Percentiles rank a stretch among this genome's conserved stretches.
phyloP scores from a whole-genome alignment of 2,888 invertebrate species.

The Trissolcus japonicus region DNA sequence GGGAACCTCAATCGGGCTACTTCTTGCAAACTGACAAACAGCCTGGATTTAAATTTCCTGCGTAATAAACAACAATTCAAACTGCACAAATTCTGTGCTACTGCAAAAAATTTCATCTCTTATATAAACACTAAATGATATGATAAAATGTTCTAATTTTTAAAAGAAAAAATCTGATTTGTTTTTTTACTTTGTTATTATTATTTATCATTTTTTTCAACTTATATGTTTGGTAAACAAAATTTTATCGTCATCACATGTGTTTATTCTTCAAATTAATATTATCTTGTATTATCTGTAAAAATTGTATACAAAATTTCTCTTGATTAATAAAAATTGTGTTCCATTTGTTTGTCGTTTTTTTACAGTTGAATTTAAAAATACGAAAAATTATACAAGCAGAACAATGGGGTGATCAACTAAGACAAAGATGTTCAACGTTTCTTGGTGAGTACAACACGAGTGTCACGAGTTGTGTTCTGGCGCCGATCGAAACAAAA shows the following conservation, averaged over 20 bases:
- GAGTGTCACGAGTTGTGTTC: constrained; percentile 73
- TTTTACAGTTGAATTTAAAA: constrained; percentile 40
- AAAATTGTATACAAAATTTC: too few relatives aligned
- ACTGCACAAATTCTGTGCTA: constrained; percentile 42
- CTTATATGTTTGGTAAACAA: too few relatives aligned
- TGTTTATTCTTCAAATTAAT: too few relatives aligned
- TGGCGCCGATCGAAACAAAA: constrained; percentile 67
- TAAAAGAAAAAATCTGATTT: too few relatives aligned
- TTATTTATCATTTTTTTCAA: too few relatives aligned
- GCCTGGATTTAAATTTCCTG: constrained; percentile 53
- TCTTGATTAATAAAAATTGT: too few relatives aligned
- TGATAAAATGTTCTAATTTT: too few relatives aligned
- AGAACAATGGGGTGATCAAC: constrained; percentile 68
- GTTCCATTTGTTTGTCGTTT: too few relatives aligned
- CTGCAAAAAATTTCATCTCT: constrained; percentile 8
- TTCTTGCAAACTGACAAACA: constrained; percentile 41
- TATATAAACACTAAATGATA: too few relatives aligned
- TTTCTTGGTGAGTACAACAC: constrained; percentile 64
- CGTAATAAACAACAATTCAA: constrained; percentile 42
- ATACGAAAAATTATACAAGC: constrained; percentile 73
- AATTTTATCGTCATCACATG: too few relatives aligned
- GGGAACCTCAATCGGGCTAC: constrained; percentile 65
- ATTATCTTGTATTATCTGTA: too few relatives aligned
- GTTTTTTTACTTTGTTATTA: too few relatives aligned
- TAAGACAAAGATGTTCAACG: constrained; percentile 56